A percentile compares a stretch with the other conserved stretches of the same genome.
Evolutionary conservation across 2,888 invertebrate species (phyloP).

Genomic region (Eristalis intricaria): DNA sequence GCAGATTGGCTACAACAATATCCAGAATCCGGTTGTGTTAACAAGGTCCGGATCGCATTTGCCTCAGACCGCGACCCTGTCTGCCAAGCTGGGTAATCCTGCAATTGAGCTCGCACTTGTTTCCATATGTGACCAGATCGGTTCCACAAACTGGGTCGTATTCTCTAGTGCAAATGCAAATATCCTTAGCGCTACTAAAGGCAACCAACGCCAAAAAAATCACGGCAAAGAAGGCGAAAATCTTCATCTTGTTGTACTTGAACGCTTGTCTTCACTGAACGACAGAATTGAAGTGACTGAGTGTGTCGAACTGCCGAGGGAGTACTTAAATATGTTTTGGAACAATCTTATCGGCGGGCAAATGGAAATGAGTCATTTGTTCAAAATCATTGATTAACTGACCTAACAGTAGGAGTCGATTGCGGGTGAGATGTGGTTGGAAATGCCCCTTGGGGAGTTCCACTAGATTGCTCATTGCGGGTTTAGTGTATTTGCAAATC

Average conservation of each 20-base stretch:
- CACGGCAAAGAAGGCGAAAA: constrained; percentile 65
- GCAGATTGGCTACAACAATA: not conserved
- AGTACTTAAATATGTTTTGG: not conserved
- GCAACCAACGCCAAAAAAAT: constrained; percentile 71
- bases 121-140: constrained; percentile 75
- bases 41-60: constrained; percentile 75
- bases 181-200: constrained; percentile 37
- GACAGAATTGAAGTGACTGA: not conserved
- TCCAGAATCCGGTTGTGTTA: constrained; percentile 49
- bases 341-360: not conserved
- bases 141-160: constrained; percentile 77
- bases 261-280: not conserved
- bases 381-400: not conserved
- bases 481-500: not conserved
- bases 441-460: not conserved
- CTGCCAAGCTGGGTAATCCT: constrained; percentile 71
- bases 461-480: not conserved
- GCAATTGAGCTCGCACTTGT: constrained; percentile 77
- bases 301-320: not conserved
- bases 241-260: constrained; percentile 44
- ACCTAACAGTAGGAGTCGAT: not conserved
- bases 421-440: not conserved
- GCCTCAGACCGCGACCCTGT: constrained; percentile 75
- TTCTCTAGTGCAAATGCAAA: constrained; percentile 77
- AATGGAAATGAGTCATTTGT: not conserved